Evolutionary conservation across 1,140 invertebrate genomes (phyloP), one percentile per base, ranked within the genome.

Genomic region (Drosophila punjabiensis): DNA sequence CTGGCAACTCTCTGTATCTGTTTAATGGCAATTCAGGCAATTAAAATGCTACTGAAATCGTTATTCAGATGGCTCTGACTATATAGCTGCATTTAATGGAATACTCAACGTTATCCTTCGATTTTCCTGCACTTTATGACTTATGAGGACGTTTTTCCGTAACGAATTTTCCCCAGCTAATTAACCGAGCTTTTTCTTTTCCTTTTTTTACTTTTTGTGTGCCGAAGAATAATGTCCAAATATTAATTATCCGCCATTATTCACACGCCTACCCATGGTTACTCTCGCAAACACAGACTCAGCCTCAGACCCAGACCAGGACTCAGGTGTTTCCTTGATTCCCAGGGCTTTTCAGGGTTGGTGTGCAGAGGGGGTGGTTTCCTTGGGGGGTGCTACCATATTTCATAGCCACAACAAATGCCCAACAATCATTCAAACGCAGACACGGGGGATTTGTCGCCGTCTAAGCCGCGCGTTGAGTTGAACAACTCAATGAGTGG

Each of bases 401-500:
- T 67, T 67, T 67, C 39, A 67, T 67, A 43, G 59, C 52, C 52
- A 66, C 68, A 76, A 88, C 70, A 89, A 88, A 89, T 89, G 81
- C 64, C 58, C 43, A 62, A 65, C 79, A 79, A 88, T 88, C 75
- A 88, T 76, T 88, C 81, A 85, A 69, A 69, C 41, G 37, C 47
- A 64, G 67, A 55, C 76, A 66, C 50, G 47, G 67, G 67, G 45
- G 67, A 75, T 70, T 67, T 68, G 66, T 70, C 39, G 76, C 69
- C 76, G 55, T 79, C 62, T 80, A 77, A 77, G 52, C 69, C 66
- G 50, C 70, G 45, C 43, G 69, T 33, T 66, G 76, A 71, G 81
- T 89, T 84, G 85, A 89, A 84, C 71, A 81, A 79, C 85, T 89
- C 81, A 81, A 79, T 89, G 81, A 89, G 81, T 76, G 85, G 59